A percentile compares a stretch with the other conserved stretches of the same genome.
phyloP scores from a whole-genome alignment of 2,888 invertebrate species.

The Oligia fasciuncula region DNA sequence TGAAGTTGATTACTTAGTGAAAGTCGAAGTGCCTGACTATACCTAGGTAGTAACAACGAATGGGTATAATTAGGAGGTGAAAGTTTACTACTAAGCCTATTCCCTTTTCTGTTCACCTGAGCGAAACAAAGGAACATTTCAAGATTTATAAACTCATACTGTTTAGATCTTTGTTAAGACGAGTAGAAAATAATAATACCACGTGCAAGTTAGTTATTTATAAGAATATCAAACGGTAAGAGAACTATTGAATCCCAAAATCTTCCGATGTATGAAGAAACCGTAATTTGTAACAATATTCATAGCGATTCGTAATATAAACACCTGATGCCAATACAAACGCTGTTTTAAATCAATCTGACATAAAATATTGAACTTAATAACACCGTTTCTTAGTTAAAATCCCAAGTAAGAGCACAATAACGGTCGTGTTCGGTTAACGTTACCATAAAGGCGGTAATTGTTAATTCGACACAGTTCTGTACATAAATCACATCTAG shows the following conservation, averaged over 20 bases:
- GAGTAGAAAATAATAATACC: slow-evolving; percentile 5
- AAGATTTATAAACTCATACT: slow-evolving; percentile 20
- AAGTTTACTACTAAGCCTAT: slow-evolving; percentile 53
- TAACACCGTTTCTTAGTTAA: slow-evolving; percentile 66
- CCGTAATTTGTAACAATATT: slow-evolving; percentile 45
- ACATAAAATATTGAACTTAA: slow-evolving; percentile 67
- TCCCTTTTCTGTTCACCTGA: slow-evolving; percentile 47
- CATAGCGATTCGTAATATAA: slow-evolving; percentile 53
- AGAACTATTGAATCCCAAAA: slow-evolving; percentile 37
- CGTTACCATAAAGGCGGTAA: slow-evolving; percentile 78
- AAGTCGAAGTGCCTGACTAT: slow-evolving; percentile 53
- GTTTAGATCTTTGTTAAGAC: neutral
- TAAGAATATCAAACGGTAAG: slow-evolving; percentile 56
- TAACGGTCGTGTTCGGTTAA: slow-evolving; percentile 76
- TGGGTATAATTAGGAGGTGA: slow-evolving; percentile 62
- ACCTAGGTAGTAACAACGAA: slow-evolving; percentile 46
- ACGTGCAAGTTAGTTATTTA: neutral
- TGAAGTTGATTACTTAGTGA: slow-evolving; percentile 62
- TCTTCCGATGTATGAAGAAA: slow-evolving; percentile 48
- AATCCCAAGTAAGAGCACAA: slow-evolving; percentile 71
- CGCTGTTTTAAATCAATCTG: slow-evolving; percentile 68
- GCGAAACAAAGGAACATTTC: slow-evolving; percentile 43
- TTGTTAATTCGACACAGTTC: slow-evolving; percentile 87
- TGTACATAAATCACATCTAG: slow-evolving; percentile 85
- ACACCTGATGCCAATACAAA: slow-evolving; percentile 60